phyloP scores from a whole-genome alignment of 2,888 invertebrate genomes.

The Aporophyla nigra region DNA sequence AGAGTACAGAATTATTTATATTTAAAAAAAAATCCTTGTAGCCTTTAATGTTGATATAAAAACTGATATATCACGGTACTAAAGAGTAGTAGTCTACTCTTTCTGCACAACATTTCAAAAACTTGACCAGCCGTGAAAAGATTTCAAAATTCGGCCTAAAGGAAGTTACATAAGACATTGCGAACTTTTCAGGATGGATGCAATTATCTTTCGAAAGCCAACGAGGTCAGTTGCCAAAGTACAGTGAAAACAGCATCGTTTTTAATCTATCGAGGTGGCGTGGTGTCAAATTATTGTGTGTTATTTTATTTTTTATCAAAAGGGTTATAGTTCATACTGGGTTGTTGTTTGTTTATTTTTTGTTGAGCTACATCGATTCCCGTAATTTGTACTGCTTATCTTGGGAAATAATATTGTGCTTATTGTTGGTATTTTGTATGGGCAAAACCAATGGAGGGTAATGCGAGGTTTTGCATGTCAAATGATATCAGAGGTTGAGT shows the following conservation, averaged over 20 bases:
- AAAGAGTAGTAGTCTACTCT: background rate
- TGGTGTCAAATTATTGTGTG: conserved; percentile 48
- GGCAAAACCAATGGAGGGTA: background rate
- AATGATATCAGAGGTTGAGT: background rate
- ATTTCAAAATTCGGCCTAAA: conserved; percentile 22
- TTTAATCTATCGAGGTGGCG: conserved; percentile 18
- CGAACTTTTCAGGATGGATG: conserved; percentile 43
- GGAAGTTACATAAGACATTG: conserved; percentile 36
- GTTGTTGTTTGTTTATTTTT: conserved; percentile 46
- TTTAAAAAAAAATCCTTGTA: background rate
- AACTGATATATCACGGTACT: background rate
- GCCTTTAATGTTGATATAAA: background rate
- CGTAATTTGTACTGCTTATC: conserved; percentile 9
- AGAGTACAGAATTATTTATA: background rate
- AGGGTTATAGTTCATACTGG: conserved; percentile 51
- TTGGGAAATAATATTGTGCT: conserved; percentile 5
- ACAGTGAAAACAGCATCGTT: conserved; percentile 22
- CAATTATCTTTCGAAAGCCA: conserved; percentile 44
- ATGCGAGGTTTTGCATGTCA: too few species aligned
- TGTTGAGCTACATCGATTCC: conserved; percentile 20
- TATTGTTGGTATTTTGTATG: background rate
- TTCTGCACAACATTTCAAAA: conserved; percentile 23
- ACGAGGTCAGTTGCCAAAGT: conserved; percentile 42
- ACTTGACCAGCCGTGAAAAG: conserved; percentile 16
- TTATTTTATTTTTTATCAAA: conserved; percentile 55